Evolutionary conservation across 2,888 invertebrate genomes (phyloP), one percentile per base, ranked within the genome.

Genomic region (Mongoloraphidia duomilia): DNA sequence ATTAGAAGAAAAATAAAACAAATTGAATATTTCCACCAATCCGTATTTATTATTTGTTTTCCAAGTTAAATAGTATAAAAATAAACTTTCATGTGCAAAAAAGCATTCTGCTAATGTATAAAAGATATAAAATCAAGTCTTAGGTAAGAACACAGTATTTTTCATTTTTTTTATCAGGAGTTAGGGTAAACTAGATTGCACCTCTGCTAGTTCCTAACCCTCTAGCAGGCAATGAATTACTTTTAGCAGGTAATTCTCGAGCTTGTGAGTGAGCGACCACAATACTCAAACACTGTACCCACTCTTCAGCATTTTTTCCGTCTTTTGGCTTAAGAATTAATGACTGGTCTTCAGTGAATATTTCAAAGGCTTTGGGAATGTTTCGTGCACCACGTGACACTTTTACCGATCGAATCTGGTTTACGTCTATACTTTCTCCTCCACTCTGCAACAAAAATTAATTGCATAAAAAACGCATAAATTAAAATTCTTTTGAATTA

Each of bases 301-400:
- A 95, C 66, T 93, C 88, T 69, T 94, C 93, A 1, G 92, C 93
- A 66, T 93, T 88, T 68, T 89, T 90, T 41, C 90, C 89, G 64
- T 92, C 91, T 67, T 90, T 91, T 8, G 94, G 94, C 71, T 95
- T 94, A 57, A 95, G 77, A 60, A 93, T 89, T 56, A 92, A 80
- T 9, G 89, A 88, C 67, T 90, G 90, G 68, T 93, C 90, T 47
- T 85, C 85, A 0, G 94, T 94, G 72, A 94, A 95, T 59, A 95
- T 94, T 73, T 95, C 94, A 72, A 95, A 95, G 1, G 93, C 93
- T 66, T 91, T 92, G 17, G 94, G 93, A 59, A 94, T 91, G 70
- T 91, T 90, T 47, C 93, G 76, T 9, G 91, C 89, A 47, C 91
- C 87, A 45, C 90, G 76, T 1, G 92, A 86, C 10, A 94, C 93